Evolutionary conservation across 2,113 vertebrate genomes (phyloP).

Genomic region (Zingel zingel): DNA sequence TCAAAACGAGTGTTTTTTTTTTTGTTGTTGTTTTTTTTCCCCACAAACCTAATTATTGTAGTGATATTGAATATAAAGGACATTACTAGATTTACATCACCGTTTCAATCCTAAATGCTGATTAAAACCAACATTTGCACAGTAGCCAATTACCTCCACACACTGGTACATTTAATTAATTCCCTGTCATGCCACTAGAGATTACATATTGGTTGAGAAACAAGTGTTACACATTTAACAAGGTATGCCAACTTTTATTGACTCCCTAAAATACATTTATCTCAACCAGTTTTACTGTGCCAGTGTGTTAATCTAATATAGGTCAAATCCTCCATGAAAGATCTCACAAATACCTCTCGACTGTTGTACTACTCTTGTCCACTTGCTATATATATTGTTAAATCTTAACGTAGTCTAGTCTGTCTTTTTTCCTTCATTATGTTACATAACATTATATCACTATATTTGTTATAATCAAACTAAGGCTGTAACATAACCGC

Average conservation of each 20-base stretch:
- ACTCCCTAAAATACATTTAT: not conserved
- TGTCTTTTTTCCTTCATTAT: too few relatives aligned
- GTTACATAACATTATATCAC: not conserved
- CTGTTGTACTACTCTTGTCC: too few relatives aligned
- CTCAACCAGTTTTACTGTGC: not conserved
- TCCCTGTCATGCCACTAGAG: not conserved
- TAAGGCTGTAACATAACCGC: too few relatives aligned
- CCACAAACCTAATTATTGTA: too few relatives aligned
- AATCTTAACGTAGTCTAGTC: too few relatives aligned
- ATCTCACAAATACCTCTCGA: not conserved
- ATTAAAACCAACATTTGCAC: not conserved
- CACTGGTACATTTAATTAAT: not conserved
- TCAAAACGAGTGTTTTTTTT: not conserved
- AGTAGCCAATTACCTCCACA: not conserved
- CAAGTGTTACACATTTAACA: not conserved
- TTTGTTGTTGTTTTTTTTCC: too few relatives aligned
- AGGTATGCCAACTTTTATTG: not conserved
- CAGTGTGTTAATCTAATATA: not conserved
- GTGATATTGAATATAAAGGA: not conserved
- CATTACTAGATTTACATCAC: not conserved
- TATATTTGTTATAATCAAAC: too few relatives aligned
- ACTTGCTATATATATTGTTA: not conserved
- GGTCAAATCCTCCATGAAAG: not conserved
- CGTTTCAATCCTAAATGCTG: not conserved
- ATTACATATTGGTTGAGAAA: not conserved